Evolutionary conservation across 2,888 invertebrate genomes (phyloP), one percentile per base, ranked within the genome.

Genomic region (Archaeoteleia sp.): DNA sequence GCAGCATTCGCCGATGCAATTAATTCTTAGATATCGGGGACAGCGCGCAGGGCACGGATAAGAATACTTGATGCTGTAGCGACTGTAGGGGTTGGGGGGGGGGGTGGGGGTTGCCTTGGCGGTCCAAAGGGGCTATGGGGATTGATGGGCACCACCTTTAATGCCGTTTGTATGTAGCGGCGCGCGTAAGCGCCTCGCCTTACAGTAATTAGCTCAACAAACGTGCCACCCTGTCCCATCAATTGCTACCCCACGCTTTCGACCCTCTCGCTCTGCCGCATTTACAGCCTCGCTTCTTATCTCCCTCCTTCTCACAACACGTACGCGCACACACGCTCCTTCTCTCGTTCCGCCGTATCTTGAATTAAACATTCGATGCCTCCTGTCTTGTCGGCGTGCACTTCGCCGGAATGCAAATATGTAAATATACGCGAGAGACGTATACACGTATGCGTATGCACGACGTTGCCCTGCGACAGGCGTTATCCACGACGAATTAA

Each of bases 201-300:
- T 81, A 79, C 84, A 80, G 84, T 84, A 85, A 85, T 85, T 85
- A 85, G 84, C 85, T 82, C 84, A 82, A 85, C 84, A 85, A 84
- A 84, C 83, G 84, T 81, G 81, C 83, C 79, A 79, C 79, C 80
- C 83, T 81, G 83, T 82, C 83, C 79, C 84, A 85, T 85, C 84
- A 85, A 85, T 85, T 84, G 82, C 83, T 81, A 80, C 82, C 79
- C 82, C 79, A 78, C 79, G 78, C 75, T 74, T 75, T 72, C 73
- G 71, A 70, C 70, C 71, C 71, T 74, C 63, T 67, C 71, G 40
- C 58, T 61, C 46, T 13, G 35, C 63, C 45, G 39, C 17, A 43
- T 51, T 48, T 60, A 13, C 35, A 7, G 42, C 45, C 53, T 42
- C 42, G 67, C 62, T 42, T 43, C 67, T 54, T 70, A 67, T 68